Evolutionary conservation across 2,113 vertebrate species (phyloP).

Genomic region (Cettia cetti): DNA sequence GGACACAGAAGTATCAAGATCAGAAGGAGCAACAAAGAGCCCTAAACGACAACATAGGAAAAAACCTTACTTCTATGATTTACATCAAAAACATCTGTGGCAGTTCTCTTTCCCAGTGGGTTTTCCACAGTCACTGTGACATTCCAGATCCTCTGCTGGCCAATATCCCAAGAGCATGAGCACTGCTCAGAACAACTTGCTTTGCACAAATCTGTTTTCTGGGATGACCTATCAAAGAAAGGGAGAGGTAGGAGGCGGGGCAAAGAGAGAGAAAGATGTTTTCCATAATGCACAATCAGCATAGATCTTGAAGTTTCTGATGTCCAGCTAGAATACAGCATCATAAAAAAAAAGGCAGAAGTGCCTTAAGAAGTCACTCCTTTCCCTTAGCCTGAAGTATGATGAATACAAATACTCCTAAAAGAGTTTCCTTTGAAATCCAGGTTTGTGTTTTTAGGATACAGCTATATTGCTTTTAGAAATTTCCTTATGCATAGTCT

Average conservation of each 20-base stretch:
- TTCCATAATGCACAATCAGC: background rate
- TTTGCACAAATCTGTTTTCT: background rate
- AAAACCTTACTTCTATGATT: slow-evolving; percentile 66
- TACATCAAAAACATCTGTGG: slow-evolving; percentile 43
- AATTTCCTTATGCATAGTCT: background rate
- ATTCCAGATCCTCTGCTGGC: slow-evolving; percentile 49
- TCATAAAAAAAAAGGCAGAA: background rate
- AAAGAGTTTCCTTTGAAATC: background rate
- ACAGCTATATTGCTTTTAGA: background rate
- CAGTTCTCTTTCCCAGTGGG: slow-evolving; percentile 49
- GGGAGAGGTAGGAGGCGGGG: fast-evolving
- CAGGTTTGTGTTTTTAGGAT: background rate
- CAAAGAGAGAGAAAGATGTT: background rate
- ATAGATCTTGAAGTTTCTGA: background rate
- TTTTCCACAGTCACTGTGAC: slow-evolving; percentile 69
- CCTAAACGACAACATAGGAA: background rate
- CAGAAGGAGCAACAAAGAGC: background rate
- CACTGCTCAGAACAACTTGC: background rate
- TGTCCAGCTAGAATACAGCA: background rate
- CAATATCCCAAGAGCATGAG: slow-evolving; percentile 48
- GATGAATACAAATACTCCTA: background rate
- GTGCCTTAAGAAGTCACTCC: background rate
- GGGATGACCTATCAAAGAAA: slow-evolving; percentile 58
- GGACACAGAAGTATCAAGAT: background rate
- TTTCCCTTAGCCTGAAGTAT: background rate